Evolutionary conservation across 30 jellyfish, hydroid and myxozoan species (phyloP), one percentile per base, ranked within the genome.

Genomic region (Pseudorhiza aurosa): DNA sequence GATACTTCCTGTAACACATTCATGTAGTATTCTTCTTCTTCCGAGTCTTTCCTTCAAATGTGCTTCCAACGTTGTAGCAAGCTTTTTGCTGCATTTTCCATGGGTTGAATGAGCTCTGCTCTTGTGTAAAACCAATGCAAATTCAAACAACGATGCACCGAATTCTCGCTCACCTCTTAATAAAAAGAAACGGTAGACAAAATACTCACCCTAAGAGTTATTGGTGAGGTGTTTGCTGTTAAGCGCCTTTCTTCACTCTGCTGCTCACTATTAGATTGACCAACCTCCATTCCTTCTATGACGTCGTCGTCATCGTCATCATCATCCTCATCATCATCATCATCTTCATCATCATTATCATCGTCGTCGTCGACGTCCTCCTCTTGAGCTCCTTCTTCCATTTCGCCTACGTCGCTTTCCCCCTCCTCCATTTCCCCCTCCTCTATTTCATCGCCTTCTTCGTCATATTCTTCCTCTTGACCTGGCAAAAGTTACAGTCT

Each of bases 341-440:
- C 77, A 12, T 45, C 87, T 2, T 26, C 95, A 9, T 58, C 70
- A 14, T 69, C 86, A 27, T 58, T 81, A 12, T 42, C 76, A 1
- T 84, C 84, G 11, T 45, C 95, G 4, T 82, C 94, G 3, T 50
- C 92, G 2, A 46, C 58, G 2, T 77, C 89, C 21, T n/a, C 89
- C 26, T 30, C 89, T 42, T 77, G 2, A 40, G n/a, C n/a, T n/a
- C n/a, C n/a, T n/a, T n/a, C 77, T 17, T 45, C 87, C 74, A 45
- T 37, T 2, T 26, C 95, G 9, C 56, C 70, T 6, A 57, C 86
- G 15, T 58, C 86, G n/a, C 44, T 74, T 2, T 84, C 84, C 12
- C 47, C 95, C 4, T 82, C 94, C 6, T 50, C 92, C 12, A 46
- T 40, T 6, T 77, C 89, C 21, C 21, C 89, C 26, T 30, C 89